phyloP scores from a whole-genome alignment of 2,113 vertebrate species.

The Odobenus rosmarus region DNA sequence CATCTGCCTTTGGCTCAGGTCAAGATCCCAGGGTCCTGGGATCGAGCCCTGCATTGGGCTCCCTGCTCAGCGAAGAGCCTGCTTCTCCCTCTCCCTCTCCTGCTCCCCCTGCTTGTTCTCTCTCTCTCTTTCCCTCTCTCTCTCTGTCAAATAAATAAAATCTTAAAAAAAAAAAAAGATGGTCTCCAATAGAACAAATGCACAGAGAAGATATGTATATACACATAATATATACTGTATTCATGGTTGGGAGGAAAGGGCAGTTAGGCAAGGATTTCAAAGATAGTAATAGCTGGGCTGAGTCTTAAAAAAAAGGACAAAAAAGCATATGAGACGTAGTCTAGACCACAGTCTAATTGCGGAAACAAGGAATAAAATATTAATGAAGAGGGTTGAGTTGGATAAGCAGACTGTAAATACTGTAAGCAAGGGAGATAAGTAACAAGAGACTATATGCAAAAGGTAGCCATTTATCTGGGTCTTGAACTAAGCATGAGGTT shows the following conservation, averaged over 20 bases:
- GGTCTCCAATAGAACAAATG: neutral
- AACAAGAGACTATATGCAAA: neutral
- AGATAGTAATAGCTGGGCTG: neutral
- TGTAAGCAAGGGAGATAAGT: neutral
- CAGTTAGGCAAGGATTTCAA: neutral
- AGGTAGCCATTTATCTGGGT: neutral
- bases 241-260: neutral
- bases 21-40: too few relatives aligned
- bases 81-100: too few relatives aligned
- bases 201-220: neutral
- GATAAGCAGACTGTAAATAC: neutral
- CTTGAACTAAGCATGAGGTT: neutral
- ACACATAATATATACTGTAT: neutral
- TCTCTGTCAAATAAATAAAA: too few relatives aligned
- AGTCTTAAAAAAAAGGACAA: neutral
- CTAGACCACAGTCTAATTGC: neutral
- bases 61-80: too few relatives aligned
- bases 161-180: neutral
- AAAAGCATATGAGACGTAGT: neutral
- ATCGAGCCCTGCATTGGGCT: too few relatives aligned
- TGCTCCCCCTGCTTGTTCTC: too few relatives aligned
- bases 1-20: too few relatives aligned
- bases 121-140: too few relatives aligned
- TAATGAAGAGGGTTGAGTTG: neutral
- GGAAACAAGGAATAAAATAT: conserved; percentile 33